These are phyloP conservation scores for Bellardia bayeri DNA, from an alignment of 2,888 invertebrate genomes.

Conservation along the genomic window DNA sequence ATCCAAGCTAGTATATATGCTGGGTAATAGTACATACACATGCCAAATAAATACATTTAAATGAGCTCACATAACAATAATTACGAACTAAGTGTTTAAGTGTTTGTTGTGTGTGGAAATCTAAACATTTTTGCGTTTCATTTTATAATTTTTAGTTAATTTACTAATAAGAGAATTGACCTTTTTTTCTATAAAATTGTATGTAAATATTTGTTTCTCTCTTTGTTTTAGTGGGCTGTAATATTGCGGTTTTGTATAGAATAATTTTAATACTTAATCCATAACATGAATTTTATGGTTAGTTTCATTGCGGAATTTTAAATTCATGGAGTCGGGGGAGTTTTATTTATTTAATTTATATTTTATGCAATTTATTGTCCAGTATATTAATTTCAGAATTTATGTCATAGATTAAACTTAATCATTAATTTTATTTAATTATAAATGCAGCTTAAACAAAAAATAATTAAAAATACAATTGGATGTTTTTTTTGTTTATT, in stretches of 20 bases:
- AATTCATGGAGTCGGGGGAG: background rate
- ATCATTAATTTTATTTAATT: conserved; percentile 64
- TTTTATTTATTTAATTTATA: conserved; percentile 47
- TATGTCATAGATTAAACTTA: conserved; percentile 56
- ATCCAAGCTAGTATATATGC: no score
- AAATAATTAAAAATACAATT: conserved; percentile 52
- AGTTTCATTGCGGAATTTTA: background rate
- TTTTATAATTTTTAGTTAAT: conserved; percentile 62
- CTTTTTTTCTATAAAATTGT: conserved; percentile 45
- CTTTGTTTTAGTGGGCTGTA: conserved; percentile 24
- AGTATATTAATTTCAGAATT: conserved; percentile 58
- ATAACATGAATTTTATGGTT: conserved; percentile 36
- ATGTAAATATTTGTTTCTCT: background rate
- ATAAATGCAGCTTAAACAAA: conserved; percentile 33
- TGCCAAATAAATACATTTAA: conserved; percentile 37
- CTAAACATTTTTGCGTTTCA: conserved; percentile 30
- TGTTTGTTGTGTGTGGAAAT: background rate
- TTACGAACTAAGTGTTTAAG: conserved; percentile 47
- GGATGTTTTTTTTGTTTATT: no score
- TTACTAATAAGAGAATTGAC: conserved; percentile 63
- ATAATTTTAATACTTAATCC: conserved; percentile 18
- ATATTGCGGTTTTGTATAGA: conserved; percentile 15
- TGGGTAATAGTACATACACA: background rate
- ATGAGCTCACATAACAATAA: conserved; percentile 59
- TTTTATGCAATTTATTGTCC: conserved; percentile 45